Percentiles rank a stretch among this genome's conserved stretches.
These are phyloP conservation scores for Ericerus pela DNA, from an alignment of 1,140 invertebrate genomes.

Conservation along the genomic window DNA sequence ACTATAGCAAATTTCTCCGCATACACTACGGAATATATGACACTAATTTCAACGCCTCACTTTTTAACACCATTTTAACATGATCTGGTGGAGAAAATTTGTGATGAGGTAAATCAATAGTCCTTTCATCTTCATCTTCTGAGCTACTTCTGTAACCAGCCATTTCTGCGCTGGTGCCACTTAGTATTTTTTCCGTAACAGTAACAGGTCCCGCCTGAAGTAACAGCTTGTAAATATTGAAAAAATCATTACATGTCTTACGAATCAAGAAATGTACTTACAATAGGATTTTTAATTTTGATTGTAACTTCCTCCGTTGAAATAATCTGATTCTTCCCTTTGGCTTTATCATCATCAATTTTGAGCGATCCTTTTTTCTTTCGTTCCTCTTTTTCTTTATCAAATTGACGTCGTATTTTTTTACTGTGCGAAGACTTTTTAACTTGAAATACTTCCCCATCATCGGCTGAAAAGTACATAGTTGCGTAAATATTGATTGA, in stretches of 20 bases:
- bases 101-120: conserved; percentile 30
- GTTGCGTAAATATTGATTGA: not conserved
- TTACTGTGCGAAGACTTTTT: conserved; percentile 89
- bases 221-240: too few relatives aligned
- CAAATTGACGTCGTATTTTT: conserved; percentile 68
- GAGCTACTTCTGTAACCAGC: conserved; percentile 59
- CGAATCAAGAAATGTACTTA: conserved; percentile 18
- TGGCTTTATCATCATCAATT: conserved; percentile 13
- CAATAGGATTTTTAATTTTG: conserved; percentile 24
- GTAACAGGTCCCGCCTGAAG: conserved; percentile 17
- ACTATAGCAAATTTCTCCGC: not conserved
- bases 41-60: conserved; percentile 29
- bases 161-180: conserved; percentile 59
- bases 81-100: conserved; percentile 48
- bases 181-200: conserved; percentile 41
- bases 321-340: conserved; percentile 16
- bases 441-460: conserved; percentile 80
- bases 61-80: conserved; percentile 54
- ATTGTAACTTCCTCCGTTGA: conserved; percentile 21
- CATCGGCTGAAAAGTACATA: conserved; percentile 41
- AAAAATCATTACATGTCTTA: conserved; percentile 15
- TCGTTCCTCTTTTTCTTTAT: conserved; percentile 41
- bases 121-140: conserved; percentile 43
- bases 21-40: conserved; percentile 16
- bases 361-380: conserved; percentile 31